These are phyloP conservation scores for Platycheirus rosarum DNA, from an alignment of 2,888 invertebrate genomes.

Conservation along the genomic window DNA sequence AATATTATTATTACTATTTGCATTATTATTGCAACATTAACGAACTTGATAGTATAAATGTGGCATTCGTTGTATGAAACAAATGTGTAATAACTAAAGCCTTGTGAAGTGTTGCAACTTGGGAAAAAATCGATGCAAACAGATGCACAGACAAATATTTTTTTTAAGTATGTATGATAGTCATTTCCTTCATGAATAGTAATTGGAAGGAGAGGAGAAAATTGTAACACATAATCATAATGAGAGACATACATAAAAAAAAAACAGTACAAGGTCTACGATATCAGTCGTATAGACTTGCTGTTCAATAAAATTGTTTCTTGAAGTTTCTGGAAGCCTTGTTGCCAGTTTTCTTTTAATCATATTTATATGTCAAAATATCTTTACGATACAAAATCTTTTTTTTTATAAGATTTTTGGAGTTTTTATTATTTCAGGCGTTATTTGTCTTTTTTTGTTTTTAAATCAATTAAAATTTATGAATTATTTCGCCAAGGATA, in stretches of 20 bases:
- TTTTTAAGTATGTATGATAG: conserved; percentile 8
- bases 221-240: conserved; percentile 27
- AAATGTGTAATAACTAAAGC: conserved; percentile 17
- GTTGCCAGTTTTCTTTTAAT: too few species aligned
- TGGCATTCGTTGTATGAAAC: conserved; percentile 23
- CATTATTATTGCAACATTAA: conserved; percentile 57
- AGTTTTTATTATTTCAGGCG: too few species aligned
- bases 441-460: too few species aligned
- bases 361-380: too few species aligned
- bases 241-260: conserved; percentile 5
- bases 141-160: background rate
- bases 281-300: background rate
- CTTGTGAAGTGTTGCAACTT: conserved; percentile 1
- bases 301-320: background rate
- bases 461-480: too few species aligned
- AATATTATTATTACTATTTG: background rate
- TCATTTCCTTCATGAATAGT: conserved; percentile 61
- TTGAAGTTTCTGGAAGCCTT: too few species aligned
- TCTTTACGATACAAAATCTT: too few species aligned
- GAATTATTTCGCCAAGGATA: too few species aligned
- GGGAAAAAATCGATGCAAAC: conserved; percentile 13
- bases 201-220: conserved; percentile 37
- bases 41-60: conserved; percentile 63
- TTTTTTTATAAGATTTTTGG: too few species aligned
- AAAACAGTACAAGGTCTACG: background rate